Evolutionary conservation across 2,113 vertebrate genomes (phyloP).

Genomic region (Monopterus albus): DNA sequence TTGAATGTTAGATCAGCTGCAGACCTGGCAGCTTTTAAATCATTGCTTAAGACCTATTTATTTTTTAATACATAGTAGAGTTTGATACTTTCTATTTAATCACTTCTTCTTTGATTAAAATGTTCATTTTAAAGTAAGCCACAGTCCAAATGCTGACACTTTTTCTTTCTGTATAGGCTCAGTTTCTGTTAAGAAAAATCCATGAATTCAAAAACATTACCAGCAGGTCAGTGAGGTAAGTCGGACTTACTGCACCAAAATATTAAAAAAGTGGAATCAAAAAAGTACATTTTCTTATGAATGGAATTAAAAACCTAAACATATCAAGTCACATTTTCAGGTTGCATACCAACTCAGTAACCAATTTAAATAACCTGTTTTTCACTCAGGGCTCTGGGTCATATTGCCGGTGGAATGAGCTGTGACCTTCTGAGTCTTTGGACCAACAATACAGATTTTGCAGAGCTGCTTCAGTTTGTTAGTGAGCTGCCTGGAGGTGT

Average conservation of each 20-base stretch:
- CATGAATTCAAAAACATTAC: slow-evolving; percentile 78
- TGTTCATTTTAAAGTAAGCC: neutral
- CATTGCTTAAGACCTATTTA: too few relatives aligned
- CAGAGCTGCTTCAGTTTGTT: slow-evolving; percentile 81
- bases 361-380: neutral
- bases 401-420: slow-evolving; percentile 84
- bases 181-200: slow-evolving; percentile 87
- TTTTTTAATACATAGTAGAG: too few relatives aligned
- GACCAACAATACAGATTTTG: slow-evolving; percentile 81
- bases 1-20: too few relatives aligned
- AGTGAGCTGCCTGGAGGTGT: slow-evolving; percentile 80
- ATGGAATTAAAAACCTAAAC: neutral
- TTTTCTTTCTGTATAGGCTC: slow-evolving; percentile 81
- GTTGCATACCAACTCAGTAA: neutral
- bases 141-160: neutral
- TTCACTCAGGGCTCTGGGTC: slow-evolving; percentile 82
- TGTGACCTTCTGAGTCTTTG: slow-evolving; percentile 84
- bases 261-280: too few relatives aligned
- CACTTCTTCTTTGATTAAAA: neutral
- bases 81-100: too few relatives aligned
- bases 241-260: slow-evolving; percentile 26
- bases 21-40: too few relatives aligned
- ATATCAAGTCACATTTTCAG: neutral
- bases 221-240: slow-evolving; percentile 82
- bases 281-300: neutral